Evolutionary conservation across 2,888 invertebrate genomes (phyloP).

Genomic region (Trachelus stipa): DNA sequence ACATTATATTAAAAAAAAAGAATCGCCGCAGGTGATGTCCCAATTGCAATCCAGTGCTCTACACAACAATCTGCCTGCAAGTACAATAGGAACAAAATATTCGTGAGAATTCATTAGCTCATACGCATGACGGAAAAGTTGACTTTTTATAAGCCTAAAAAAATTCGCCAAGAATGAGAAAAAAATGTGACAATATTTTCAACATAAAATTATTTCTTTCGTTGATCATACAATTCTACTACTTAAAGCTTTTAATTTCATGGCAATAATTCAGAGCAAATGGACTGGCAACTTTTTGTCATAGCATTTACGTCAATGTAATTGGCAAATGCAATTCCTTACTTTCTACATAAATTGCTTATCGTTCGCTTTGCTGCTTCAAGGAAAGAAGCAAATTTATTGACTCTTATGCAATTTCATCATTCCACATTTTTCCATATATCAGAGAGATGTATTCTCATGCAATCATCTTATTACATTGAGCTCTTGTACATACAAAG

Average conservation of each 20-base stretch:
- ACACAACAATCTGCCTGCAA: conserved; percentile 34
- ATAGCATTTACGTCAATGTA: neutral
- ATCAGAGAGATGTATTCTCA: neutral
- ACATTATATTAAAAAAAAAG: neutral
- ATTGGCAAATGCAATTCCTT: neutral
- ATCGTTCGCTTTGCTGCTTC: neutral
- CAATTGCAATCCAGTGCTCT: conserved; percentile 44
- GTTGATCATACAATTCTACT: neutral
- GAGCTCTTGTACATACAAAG: neutral
- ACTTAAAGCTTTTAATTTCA: neutral
- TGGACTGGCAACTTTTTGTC: neutral
- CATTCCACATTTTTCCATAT: neutral
- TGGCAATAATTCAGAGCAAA: neutral
- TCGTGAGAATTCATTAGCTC: neutral
- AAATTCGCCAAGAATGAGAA: neutral
- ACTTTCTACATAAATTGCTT: neutral
- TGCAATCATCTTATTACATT: neutral
- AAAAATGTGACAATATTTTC: neutral
- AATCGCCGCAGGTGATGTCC: conserved; percentile 31
- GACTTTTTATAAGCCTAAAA: neutral
- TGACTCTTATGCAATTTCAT: neutral
- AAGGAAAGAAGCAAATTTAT: neutral
- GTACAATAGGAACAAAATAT: too few relatives aligned
- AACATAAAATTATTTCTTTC: neutral
- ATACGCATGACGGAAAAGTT: neutral